These are phyloP conservation scores for Galerucella calmariensis DNA, from an alignment of 2,888 invertebrate genomes.

Conservation along the genomic window DNA sequence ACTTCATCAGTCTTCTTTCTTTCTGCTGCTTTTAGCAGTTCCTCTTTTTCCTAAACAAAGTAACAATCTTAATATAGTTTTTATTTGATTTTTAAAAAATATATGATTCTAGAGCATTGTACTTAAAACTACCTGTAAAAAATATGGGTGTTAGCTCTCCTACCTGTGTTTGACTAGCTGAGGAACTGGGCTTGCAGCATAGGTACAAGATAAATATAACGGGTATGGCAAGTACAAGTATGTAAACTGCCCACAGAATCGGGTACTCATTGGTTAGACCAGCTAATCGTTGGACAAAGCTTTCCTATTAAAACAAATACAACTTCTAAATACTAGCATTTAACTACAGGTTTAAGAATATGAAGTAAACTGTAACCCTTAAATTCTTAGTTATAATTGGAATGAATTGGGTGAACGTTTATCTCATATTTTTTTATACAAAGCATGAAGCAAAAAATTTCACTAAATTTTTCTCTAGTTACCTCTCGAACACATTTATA, in stretches of 20 bases:
- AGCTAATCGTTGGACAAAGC: slow-evolving; percentile 79
- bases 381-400: not conserved
- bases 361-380: not conserved
- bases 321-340: slow-evolving; percentile 26
- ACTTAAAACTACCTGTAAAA: not conserved
- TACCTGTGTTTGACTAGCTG: slow-evolving; percentile 42
- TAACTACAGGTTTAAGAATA: not conserved
- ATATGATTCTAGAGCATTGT: not conserved
- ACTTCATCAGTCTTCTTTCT: slow-evolving; percentile 80
- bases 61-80: not conserved
- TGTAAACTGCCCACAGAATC: slow-evolving; percentile 89
- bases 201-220: slow-evolving; percentile 83
- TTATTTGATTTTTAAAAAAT: no score
- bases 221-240: slow-evolving; percentile 81
- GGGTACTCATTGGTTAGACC: slow-evolving; percentile 86
- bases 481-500: slow-evolving; percentile 77
- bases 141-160: not conserved
- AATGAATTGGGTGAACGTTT: not conserved
- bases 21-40: slow-evolving; percentile 65
- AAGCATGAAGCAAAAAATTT: not conserved
- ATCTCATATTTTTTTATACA: not conserved
- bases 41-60: slow-evolving; percentile 63
- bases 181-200: slow-evolving; percentile 74
- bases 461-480: slow-evolving; percentile 47
- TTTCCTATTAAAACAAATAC: slow-evolving; percentile 72